Percentiles rank a stretch among this genome's conserved stretches.
Conservation (phyloP, 1,140 invertebrate genomes). For the Ostrea denselamellosa region DNA sequence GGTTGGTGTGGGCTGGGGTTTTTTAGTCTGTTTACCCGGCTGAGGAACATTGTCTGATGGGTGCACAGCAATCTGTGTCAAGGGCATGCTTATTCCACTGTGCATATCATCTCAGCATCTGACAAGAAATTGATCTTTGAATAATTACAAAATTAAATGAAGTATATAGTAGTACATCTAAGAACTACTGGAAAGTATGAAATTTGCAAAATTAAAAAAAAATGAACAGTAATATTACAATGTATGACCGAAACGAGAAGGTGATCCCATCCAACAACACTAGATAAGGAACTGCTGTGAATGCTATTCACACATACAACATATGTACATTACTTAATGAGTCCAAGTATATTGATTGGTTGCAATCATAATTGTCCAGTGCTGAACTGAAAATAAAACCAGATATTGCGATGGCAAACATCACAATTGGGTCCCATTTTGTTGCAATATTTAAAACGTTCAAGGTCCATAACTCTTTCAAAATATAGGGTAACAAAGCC, state of each 20-base stretch:
- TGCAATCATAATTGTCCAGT: too few species aligned
- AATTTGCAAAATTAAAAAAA: neutral
- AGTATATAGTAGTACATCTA: neutral
- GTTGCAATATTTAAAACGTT: too few species aligned
- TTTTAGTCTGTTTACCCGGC: slow-evolving; percentile 50
- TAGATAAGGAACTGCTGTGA: neutral
- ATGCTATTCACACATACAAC: neutral
- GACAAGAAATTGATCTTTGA: neutral
- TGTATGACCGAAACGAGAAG: too few species aligned
- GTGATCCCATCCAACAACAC: neutral
- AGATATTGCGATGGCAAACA: too few species aligned
- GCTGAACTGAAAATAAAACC: too few species aligned
- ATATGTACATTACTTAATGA: too few species aligned
- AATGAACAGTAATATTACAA: neutral
- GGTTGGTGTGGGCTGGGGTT: slow-evolving; percentile 35
- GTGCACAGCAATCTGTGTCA: slow-evolving; percentile 68
- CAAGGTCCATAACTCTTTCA: too few species aligned
- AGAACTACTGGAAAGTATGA: neutral
- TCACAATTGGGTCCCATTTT: too few species aligned
- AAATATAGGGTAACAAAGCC: too few species aligned
- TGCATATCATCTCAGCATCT: slow-evolving; percentile 34
- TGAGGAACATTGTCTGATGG: slow-evolving; percentile 44
- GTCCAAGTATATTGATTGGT: too few species aligned
- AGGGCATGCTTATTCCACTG: slow-evolving; percentile 77
- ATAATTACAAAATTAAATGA: neutral